phyloP scores from a whole-genome alignment of 1,140 invertebrate genomes.

The Dendroctonus valens region DNA sequence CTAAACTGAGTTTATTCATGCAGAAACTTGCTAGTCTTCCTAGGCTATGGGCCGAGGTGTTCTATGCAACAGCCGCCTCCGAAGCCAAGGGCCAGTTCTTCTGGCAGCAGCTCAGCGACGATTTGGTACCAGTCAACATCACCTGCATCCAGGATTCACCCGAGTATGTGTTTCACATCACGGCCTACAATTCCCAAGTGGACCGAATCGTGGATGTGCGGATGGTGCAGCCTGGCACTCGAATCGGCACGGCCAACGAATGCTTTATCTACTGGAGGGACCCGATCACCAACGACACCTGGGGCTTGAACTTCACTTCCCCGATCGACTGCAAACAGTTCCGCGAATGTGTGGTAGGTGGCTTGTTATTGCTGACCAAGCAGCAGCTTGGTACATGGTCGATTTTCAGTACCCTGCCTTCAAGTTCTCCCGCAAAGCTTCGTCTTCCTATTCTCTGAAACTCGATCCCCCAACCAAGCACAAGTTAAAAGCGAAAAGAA shows the following conservation, averaged over 20 bases:
- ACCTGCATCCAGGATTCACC: slow-evolving; percentile 95
- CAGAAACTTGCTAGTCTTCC: not conserved
- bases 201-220: slow-evolving; percentile 97
- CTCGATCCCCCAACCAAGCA: slow-evolving; percentile 84
- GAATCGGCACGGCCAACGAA: slow-evolving; percentile 95
- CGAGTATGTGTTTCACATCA: slow-evolving; percentile 96
- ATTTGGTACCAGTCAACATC: slow-evolving; percentile 96
- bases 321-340: slow-evolving; percentile 96
- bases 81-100: slow-evolving; percentile 80
- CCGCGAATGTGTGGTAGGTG: slow-evolving; percentile 95
- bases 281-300: slow-evolving; percentile 94
- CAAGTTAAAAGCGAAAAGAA: slow-evolving; percentile 79
- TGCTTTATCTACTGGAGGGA: slow-evolving; percentile 99
- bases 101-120: slow-evolving; percentile 97
- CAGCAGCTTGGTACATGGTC: slow-evolving; percentile 38
- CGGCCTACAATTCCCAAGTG: slow-evolving; percentile 96
- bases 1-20: not conserved
- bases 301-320: slow-evolving; percentile 95
- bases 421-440: slow-evolving; percentile 96
- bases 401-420: slow-evolving; percentile 91
- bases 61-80: slow-evolving; percentile 84
- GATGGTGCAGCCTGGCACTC: slow-evolving; percentile 92
- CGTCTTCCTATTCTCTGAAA: slow-evolving; percentile 93
- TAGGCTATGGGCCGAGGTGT: slow-evolving; percentile 97
- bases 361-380: not conserved